These are phyloP conservation scores for Harpagus bidentatus DNA, from an alignment of 2,113 vertebrate species.

Conservation along the genomic window DNA sequence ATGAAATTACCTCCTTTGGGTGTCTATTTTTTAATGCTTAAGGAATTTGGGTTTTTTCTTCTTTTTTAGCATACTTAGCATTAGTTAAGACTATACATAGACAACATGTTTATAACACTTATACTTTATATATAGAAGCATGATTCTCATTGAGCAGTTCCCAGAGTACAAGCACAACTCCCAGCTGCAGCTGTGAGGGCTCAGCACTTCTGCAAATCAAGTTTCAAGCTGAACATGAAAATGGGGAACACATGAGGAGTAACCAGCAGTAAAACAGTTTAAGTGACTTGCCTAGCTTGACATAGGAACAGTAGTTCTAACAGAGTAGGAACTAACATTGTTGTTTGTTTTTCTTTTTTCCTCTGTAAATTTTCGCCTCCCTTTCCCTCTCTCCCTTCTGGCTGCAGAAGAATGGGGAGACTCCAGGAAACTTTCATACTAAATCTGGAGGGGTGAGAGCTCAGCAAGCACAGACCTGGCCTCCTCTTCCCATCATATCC, in stretches of 20 bases:
- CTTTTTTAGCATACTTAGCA: neutral
- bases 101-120: neutral
- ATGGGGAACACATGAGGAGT: neutral
- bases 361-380: neutral
- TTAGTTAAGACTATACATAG: neutral
- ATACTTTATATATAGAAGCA: neutral
- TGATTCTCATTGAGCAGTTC: neutral
- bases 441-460: neutral
- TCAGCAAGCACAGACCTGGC: neutral
- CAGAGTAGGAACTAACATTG: neutral
- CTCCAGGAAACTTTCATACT: neutral
- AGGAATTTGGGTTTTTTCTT: neutral
- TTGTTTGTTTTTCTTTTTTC: neutral
- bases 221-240: neutral
- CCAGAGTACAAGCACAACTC: neutral
- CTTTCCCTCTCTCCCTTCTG: neutral
- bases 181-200: conserved; percentile 4
- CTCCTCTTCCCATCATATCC: neutral
- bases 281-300: neutral
- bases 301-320: neutral
- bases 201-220: neutral
- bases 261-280: neutral
- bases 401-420: neutral
- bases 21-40: neutral
- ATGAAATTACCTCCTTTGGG: neutral